Percentiles rank a stretch among this genome's conserved stretches.
These are phyloP conservation scores for Drosophila incognita DNA, from an alignment of 2,888 invertebrate species.

Conservation along the genomic window DNA sequence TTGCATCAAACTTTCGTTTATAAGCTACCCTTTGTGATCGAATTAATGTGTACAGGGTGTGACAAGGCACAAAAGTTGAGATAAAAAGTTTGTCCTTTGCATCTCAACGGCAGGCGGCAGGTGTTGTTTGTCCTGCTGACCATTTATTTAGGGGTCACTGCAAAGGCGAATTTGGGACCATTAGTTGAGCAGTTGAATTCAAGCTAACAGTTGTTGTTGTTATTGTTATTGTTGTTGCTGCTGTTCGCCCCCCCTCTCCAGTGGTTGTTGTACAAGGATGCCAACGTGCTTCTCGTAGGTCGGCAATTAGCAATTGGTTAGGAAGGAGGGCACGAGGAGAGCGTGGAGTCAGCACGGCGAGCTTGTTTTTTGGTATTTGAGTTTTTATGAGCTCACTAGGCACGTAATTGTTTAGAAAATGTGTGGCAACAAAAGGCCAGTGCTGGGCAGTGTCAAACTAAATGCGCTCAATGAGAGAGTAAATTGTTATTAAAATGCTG, in stretches of 20 bases:
- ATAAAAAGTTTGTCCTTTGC: constrained; percentile 64
- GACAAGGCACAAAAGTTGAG: constrained; percentile 41
- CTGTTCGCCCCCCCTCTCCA: neutral
- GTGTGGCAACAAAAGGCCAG: constrained; percentile 18
- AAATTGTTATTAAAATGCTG: constrained; percentile 1
- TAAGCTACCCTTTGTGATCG: neutral
- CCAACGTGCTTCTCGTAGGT: constrained; percentile 19
- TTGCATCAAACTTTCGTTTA: neutral
- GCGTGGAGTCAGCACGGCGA: constrained; percentile 1
- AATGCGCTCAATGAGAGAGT: constrained; percentile 17
- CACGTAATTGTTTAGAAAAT: constrained; percentile 67
- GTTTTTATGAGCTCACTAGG: constrained; percentile 60
- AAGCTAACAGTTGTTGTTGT: constrained; percentile 14
- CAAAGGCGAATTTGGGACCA: constrained; percentile 58
- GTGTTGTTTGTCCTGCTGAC: constrained; percentile 53
- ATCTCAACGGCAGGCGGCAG: constrained; percentile 42
- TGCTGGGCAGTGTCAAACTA: constrained; percentile 3
- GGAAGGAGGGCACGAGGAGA: constrained; percentile 2
- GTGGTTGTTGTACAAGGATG: constrained; percentile 15
- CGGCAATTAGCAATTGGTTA: constrained; percentile 62
- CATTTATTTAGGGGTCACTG: constrained; percentile 68
- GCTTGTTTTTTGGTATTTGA: constrained; percentile 51
- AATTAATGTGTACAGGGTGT: constrained; percentile 10
- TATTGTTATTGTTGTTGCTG: neutral
- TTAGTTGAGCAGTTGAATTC: constrained; percentile 42